Conservation (phyloP, 2,113 vertebrate genomes). For the Pionites leucogaster region DNA sequence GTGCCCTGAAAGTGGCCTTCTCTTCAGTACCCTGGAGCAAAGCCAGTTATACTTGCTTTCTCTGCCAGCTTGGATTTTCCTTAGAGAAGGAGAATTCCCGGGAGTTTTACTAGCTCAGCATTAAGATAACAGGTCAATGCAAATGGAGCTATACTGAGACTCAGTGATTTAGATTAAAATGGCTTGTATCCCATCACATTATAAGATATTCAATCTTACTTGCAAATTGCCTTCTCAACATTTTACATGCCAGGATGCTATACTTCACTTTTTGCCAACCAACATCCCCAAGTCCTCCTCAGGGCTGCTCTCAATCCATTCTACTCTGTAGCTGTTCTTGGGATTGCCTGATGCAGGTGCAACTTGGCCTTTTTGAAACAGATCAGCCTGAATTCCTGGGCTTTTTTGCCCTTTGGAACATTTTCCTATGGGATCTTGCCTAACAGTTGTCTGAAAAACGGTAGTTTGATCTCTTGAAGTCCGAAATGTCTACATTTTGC, state of each 20-base stretch:
- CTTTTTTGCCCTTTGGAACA: neutral
- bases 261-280: neutral
- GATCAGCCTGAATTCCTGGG: neutral
- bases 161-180: neutral
- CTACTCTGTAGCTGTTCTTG: neutral
- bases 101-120: neutral
- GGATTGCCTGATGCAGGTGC: rapidly evolving
- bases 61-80: neutral
- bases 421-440: neutral
- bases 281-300: neutral
- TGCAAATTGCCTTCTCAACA: neutral
- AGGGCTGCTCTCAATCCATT: neutral
- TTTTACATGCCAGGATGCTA: neutral
- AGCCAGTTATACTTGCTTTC: neutral
- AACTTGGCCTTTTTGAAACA: neutral
- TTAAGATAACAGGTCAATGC: neutral
- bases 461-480: neutral
- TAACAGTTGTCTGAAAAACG: neutral
- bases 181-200: neutral
- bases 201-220: neutral
- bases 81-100: neutral
- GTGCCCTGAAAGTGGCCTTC: neutral
- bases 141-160: neutral
- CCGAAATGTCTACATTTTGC: neutral
- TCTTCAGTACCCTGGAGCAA: neutral